Conservation (phyloP, 2,797 vertebrate genomes). For the Chaetophractus vellerosus region DNA sequence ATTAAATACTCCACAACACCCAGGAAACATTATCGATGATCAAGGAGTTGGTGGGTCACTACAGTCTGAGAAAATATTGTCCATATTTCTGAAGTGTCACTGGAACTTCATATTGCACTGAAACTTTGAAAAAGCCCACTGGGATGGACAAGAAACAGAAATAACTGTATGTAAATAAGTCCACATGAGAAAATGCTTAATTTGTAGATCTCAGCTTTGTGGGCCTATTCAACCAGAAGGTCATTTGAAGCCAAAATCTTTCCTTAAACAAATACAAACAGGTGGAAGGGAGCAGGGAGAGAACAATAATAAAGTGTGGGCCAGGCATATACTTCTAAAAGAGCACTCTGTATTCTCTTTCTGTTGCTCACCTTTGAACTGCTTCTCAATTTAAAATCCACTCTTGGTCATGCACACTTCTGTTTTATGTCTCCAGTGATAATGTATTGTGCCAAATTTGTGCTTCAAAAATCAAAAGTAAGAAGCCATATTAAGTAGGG, state of each 20-base stretch:
- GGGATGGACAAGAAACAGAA: conserved; percentile 60
- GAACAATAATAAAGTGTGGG: conserved; percentile 28
- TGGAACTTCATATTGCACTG: neutral
- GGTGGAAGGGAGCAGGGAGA: neutral
- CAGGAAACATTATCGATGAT: neutral
- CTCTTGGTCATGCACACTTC: neutral
- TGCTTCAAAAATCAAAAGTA: conserved; percentile 58
- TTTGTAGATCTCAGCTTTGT: conserved; percentile 36
- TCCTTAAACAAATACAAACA: conserved; percentile 52
- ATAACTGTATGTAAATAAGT: conserved; percentile 55
- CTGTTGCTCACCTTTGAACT: conserved; percentile 67
- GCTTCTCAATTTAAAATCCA: conserved; percentile 55
- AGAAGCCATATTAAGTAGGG: conserved; percentile 62
- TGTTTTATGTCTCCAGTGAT: conserved; percentile 51
- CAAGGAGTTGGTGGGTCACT: neutral
- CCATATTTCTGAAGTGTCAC: neutral
- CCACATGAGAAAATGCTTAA: conserved; percentile 48
- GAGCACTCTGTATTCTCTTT: conserved; percentile 10
- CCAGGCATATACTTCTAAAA: conserved; percentile 18
- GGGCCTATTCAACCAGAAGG: conserved; percentile 68
- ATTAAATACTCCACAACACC: neutral
- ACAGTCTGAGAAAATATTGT: conserved; percentile 1
- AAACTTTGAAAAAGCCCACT: conserved; percentile 50
- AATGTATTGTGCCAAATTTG: conserved; percentile 18
- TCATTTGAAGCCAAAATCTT: conserved; percentile 68